Conservation (phyloP, 2,797 vertebrate genomes). For the Halcyon badia region DNA sequence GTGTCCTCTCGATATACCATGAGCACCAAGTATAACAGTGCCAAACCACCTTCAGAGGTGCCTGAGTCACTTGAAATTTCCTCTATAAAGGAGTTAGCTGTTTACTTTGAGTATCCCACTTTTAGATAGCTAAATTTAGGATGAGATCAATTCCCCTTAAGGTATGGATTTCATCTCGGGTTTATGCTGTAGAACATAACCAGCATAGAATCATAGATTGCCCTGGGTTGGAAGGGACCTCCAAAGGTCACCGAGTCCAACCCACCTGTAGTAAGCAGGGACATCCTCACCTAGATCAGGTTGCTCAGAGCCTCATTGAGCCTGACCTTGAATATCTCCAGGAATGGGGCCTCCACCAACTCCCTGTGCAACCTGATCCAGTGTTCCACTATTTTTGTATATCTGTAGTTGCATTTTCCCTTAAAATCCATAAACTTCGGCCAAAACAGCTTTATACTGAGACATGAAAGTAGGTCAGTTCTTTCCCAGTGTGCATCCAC, state of each 20-base stretch:
- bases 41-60: not conserved
- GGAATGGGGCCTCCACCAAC: too few species aligned
- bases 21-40: not conserved
- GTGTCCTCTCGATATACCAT: accelerated
- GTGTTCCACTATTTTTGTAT: too few species aligned
- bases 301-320: too few species aligned
- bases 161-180: not conserved
- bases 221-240: too few species aligned
- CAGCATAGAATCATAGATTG: not conserved
- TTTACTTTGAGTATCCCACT: not conserved
- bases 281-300: too few species aligned
- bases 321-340: too few species aligned
- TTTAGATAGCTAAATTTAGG: not conserved
- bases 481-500: accelerated
- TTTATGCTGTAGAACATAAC: not conserved
- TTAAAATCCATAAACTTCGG: not conserved
- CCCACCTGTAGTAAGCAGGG: too few species aligned
- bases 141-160: not conserved
- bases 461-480: not conserved
- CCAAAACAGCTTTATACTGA: not conserved
- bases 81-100: not conserved
- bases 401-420: not conserved
- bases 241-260: too few species aligned
- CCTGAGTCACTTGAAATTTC: not conserved
- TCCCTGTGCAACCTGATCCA: too few species aligned